Evolutionary conservation across 2,113 vertebrate species (phyloP), one percentile per base, ranked within the genome.

Genomic region (Struthidea cinerea): DNA sequence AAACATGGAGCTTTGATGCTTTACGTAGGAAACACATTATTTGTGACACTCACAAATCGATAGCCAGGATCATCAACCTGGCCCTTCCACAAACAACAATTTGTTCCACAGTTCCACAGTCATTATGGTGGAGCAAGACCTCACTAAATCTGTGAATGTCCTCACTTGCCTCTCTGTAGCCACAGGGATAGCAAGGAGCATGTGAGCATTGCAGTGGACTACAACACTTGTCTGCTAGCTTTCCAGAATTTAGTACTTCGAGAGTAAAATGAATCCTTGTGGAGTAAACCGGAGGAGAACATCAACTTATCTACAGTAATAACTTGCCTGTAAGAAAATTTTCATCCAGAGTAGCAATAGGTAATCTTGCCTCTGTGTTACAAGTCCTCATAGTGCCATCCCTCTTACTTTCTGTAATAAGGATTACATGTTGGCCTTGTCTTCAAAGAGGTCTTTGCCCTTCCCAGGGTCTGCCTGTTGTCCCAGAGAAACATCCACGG

Each of bases 141-240:
- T 89, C 73, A 15, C 12, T 79, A 78, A 44, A 44, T 52, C 49
- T 50, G 21, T n/a, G n/a, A 78, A n/a, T 42, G 20, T 14, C 24
- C 20, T 71, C 53, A 7, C 3, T 52, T 26, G 44, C 17, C 19
- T 70, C 17, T 44, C 39, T 33, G 17, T 33, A 59, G 35, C 13
- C 9, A 5, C 3, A 2, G 17, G 18, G 11, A 5, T 20, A 67
- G 11, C 26, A 57, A 33, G 33, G 30, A 46, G 12, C 3, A 2
- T 11, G 8, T 47, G 26, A 76, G 32, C 41, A 20, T 7, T 63
- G 39, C 19, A 52, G 19, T 41, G 22, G 18, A 32, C 37, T 44
- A 21, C 42, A 61, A 18, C 10, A 30, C 3, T 64, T 78, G 6
- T 50, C 64, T 64, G 16, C 56, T 59, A 71, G 5, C 13, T 50